phyloP scores from a whole-genome alignment of 2,797 vertebrate species.

The Chloroceryle inda region DNA sequence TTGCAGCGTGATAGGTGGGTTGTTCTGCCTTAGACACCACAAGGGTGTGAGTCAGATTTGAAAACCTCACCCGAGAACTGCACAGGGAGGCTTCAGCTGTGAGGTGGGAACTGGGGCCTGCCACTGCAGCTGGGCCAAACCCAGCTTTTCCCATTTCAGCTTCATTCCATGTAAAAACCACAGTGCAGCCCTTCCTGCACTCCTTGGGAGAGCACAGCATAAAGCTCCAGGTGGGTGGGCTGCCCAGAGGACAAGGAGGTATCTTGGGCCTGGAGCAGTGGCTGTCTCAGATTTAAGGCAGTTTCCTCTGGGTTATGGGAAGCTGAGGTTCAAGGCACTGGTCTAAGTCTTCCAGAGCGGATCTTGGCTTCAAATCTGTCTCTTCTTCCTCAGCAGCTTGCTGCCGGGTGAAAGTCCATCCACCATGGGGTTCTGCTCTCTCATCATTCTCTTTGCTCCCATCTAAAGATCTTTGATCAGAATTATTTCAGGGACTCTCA shows the following conservation, averaged over 20 bases:
- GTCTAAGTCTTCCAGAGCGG: background rate
- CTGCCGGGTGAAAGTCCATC: background rate
- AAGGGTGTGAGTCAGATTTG: background rate
- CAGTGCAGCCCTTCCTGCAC: background rate
- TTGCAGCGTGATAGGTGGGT: background rate
- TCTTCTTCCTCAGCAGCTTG: background rate
- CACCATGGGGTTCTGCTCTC: background rate
- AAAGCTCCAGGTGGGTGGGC: slow-evolving; percentile 33
- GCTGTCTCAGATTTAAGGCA: background rate
- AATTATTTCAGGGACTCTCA: background rate
- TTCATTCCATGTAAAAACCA: background rate
- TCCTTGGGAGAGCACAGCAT: background rate
- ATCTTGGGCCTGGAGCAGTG: background rate
- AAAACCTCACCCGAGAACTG: slow-evolving; percentile 4
- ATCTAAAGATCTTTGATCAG: background rate
- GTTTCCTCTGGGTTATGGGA: background rate
- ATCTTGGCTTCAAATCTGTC: background rate
- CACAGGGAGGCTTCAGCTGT: background rate
- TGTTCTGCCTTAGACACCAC: background rate
- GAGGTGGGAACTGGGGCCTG: background rate
- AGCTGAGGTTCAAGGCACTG: background rate
- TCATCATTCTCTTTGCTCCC: background rate
- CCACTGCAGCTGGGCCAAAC: background rate
- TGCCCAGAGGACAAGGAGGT: background rate
- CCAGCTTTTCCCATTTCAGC: background rate